Evolutionary conservation across 2,888 invertebrate species (phyloP).

Genomic region (Anoplius nigerrimus): DNA sequence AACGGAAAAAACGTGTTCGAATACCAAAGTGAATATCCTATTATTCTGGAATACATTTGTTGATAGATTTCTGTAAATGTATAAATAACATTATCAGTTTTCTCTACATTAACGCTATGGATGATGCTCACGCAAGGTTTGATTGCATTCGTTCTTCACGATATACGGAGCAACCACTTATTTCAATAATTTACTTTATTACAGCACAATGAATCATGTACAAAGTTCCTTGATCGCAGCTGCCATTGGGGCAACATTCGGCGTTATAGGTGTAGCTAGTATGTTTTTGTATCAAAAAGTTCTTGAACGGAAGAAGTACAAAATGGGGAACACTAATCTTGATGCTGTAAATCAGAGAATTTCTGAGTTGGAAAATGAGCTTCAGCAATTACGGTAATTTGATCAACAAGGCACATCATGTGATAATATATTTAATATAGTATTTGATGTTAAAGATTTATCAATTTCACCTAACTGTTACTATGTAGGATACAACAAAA

Average conservation of each 20-base stretch:
- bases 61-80: no score
- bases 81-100: no score
- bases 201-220: slow-evolving; percentile 62
- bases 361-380: slow-evolving; percentile 61
- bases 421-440: neutral
- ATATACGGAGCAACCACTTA: neutral
- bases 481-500: slow-evolving; percentile 58
- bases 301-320: slow-evolving; percentile 57
- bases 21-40: no score
- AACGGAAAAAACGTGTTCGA: no score
- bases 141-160: neutral
- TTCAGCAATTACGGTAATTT: slow-evolving; percentile 63
- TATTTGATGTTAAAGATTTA: neutral
- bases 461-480: neutral
- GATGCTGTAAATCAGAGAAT: slow-evolving; percentile 64
- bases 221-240: slow-evolving; percentile 64
- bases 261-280: slow-evolving; percentile 66
- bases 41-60: no score
- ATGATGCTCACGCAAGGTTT: neutral
- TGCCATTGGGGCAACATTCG: slow-evolving; percentile 68
- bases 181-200: slow-evolving; percentile 9
- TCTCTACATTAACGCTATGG: no score
- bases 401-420: neutral
- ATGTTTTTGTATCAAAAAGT: slow-evolving; percentile 67
- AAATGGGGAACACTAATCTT: slow-evolving; percentile 56